Percentiles rank a stretch among this genome's conserved stretches.
phyloP scores from a whole-genome alignment of 2,113 vertebrate species.

The Neogale vison region DNA sequence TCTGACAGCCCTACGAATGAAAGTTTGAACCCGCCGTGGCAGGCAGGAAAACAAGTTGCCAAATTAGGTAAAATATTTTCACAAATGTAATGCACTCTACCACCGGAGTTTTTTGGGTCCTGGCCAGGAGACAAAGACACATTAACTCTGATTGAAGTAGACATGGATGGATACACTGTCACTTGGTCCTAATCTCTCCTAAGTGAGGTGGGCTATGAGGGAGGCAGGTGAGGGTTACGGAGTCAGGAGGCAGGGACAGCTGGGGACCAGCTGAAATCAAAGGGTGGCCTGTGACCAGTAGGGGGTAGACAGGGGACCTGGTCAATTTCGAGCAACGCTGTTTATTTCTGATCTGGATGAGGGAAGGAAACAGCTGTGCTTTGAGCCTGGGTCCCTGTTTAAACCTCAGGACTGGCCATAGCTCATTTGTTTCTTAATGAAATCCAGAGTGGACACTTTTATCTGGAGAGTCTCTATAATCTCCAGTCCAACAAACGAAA shows the following conservation, averaged over 20 bases:
- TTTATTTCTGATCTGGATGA: background rate
- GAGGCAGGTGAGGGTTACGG: background rate
- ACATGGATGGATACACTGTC: background rate
- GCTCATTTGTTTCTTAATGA: slow-evolving; percentile 63
- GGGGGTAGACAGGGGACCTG: background rate
- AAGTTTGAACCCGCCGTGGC: background rate
- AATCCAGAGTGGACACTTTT: slow-evolving; percentile 69
- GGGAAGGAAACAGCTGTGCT: slow-evolving; percentile 48
- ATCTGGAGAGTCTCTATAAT: slow-evolving; percentile 5
- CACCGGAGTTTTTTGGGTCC: background rate
- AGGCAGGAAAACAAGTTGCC: background rate
- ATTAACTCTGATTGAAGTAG: background rate
- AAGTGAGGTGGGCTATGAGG: background rate
- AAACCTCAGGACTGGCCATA: slow-evolving; percentile 31
- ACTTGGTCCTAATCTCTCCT: background rate
- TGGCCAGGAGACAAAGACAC: background rate
- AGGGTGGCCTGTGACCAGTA: background rate
- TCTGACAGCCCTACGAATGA: accelerated
- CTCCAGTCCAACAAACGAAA: slow-evolving; percentile 35
- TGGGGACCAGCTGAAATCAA: slow-evolving; percentile 25
- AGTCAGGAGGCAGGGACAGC: background rate
- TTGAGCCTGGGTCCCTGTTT: background rate
- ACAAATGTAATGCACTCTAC: background rate
- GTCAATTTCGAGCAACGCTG: background rate
- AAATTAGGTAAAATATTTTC: slow-evolving; percentile 5